Percentiles rank a stretch among this genome's conserved stretches.
Evolutionary conservation across 2,797 vertebrate genomes (phyloP).

Genomic region (Erpetoichthys calabaricus): DNA sequence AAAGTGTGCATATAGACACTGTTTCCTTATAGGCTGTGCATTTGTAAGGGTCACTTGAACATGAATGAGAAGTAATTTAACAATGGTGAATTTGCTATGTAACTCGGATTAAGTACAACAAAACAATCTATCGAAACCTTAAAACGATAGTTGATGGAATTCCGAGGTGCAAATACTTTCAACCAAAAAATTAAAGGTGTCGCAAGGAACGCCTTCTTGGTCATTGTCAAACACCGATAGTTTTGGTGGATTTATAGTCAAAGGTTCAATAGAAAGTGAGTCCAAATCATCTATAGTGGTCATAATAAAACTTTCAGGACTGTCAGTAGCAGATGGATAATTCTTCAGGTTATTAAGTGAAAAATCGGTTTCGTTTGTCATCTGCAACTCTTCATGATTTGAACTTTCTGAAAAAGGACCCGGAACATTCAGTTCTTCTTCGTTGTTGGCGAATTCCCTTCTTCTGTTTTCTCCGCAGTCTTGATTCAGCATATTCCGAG

Average conservation of each 20-base stretch:
- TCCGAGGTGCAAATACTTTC: conserved; percentile 10
- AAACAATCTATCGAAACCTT: background rate
- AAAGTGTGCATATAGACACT: no score
- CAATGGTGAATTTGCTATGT: no score
- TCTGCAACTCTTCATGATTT: background rate
- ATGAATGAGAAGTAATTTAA: no score
- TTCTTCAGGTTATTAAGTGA: conserved; percentile 3
- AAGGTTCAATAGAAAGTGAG: conserved; percentile 11
- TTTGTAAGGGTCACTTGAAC: no score
- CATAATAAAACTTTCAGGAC: conserved; percentile 7
- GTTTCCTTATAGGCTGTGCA: no score
- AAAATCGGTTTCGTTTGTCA: conserved; percentile 5
- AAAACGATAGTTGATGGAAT: conserved; percentile 11
- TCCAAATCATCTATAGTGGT: conserved; percentile 14
- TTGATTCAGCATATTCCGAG: background rate
- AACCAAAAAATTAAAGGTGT: conserved; percentile 9
- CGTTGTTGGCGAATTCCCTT: background rate
- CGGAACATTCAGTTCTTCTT: conserved; percentile 18
- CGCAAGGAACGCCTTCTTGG: background rate
- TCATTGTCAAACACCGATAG: conserved; percentile 8
- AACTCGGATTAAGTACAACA: no score
- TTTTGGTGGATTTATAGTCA: conserved; percentile 6
- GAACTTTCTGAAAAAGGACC: background rate
- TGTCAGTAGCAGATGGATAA: conserved; percentile 4
- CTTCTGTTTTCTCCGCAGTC: background rate